A percentile compares a stretch with the other conserved stretches of the same genome.
Evolutionary conservation across 2,888 invertebrate genomes (phyloP).

Genomic region (Epirrhoe alternata): DNA sequence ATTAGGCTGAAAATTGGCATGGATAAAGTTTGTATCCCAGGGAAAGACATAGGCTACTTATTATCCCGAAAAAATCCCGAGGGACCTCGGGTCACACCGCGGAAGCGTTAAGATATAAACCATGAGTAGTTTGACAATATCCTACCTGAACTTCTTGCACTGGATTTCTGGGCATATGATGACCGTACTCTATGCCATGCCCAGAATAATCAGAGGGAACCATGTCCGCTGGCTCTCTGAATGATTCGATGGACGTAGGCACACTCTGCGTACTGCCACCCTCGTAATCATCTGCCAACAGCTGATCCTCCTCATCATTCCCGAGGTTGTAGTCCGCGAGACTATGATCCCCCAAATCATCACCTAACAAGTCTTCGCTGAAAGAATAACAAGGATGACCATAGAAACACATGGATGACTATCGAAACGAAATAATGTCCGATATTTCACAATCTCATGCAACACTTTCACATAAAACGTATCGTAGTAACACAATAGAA

Average conservation of each 20-base stretch:
- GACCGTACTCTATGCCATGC: conserved; percentile 60
- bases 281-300: conserved; percentile 79
- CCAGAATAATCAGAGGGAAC: conserved; percentile 63
- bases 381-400: conserved; percentile 53
- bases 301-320: conserved; percentile 80
- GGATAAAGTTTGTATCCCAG: too few relatives aligned
- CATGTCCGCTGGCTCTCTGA: conserved; percentile 57
- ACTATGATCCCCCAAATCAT: conserved; percentile 81
- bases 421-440: not conserved
- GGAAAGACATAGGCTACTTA: too few relatives aligned
- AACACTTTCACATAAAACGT: not conserved
- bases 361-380: conserved; percentile 81
- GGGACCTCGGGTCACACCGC: too few relatives aligned
- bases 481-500: not conserved
- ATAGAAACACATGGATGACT: conserved; percentile 34
- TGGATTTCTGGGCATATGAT: conserved; percentile 52
- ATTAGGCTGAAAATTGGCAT: too few relatives aligned
- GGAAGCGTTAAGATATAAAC: too few relatives aligned
- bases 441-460: conserved; percentile 8
- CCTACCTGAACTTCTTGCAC: not conserved
- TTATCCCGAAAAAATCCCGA: too few relatives aligned
- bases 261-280: conserved; percentile 71
- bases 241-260: conserved; percentile 61
- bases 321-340: conserved; percentile 81
- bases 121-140: too few relatives aligned